Percentiles rank a stretch among this genome's conserved stretches.
These are phyloP conservation scores for Battus philenor DNA, from an alignment of 1,140 invertebrate genomes.

Conservation along the genomic window DNA sequence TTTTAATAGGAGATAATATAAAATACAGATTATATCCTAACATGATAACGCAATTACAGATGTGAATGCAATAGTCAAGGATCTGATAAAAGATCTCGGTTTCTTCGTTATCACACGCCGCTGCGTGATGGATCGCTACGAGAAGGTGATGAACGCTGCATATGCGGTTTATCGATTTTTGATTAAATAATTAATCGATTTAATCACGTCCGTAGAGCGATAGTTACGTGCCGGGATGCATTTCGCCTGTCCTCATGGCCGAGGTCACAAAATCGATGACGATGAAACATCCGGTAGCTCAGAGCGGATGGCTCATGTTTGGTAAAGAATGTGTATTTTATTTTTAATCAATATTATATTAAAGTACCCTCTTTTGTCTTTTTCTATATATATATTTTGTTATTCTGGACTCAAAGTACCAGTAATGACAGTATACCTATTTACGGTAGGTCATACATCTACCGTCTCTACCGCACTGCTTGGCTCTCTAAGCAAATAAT, in stretches of 20 bases:
- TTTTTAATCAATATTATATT: background rate
- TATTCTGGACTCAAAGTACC: too few species aligned
- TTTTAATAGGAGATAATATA: too few species aligned
- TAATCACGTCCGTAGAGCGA: slow-evolving; percentile 39
- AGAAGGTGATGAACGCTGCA: slow-evolving; percentile 57
- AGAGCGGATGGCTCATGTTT: slow-evolving; percentile 63
- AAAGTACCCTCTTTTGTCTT: too few species aligned
- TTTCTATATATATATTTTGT: too few species aligned
- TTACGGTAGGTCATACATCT: too few species aligned
- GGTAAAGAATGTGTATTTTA: slow-evolving; percentile 27
- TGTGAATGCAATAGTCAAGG: slow-evolving; percentile 36
- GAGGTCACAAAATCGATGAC: slow-evolving; percentile 51
- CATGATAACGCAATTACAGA: slow-evolving; percentile 40
- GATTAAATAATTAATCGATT: slow-evolving; percentile 12
- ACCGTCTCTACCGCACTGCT: too few species aligned
- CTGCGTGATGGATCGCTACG: slow-evolving; percentile 56
- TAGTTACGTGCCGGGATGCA: slow-evolving; percentile 45
- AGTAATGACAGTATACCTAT: too few species aligned
- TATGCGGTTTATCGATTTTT: slow-evolving; percentile 9
- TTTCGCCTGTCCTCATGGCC: slow-evolving; percentile 48
- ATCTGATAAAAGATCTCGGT: slow-evolving; percentile 53
- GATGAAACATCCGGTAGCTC: slow-evolving; percentile 41
- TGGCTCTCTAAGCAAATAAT: too few species aligned
- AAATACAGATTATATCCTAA: too few species aligned
- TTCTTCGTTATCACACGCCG: slow-evolving; percentile 55